Percentiles rank a stretch among this genome's conserved stretches.
Conservation (phyloP, 2,888 invertebrate species). For the Ischnus inquisitorius region DNA sequence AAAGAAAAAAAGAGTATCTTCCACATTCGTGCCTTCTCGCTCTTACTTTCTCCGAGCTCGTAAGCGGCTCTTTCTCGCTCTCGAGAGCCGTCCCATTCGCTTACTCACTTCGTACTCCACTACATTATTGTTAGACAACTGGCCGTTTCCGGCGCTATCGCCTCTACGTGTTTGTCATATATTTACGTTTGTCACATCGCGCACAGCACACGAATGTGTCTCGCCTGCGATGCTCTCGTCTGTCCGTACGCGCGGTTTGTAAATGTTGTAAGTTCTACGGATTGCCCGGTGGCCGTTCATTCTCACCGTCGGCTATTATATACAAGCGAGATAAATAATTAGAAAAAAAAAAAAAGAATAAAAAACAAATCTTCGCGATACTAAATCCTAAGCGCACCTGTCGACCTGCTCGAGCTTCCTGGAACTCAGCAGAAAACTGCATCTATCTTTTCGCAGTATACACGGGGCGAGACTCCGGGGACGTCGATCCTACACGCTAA, state of each 20-base stretch:
- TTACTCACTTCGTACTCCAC: conserved; percentile 80
- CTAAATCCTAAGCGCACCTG: conserved; percentile 55
- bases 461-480: conserved; percentile 4
- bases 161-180: conserved; percentile 83
- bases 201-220: conserved; percentile 60
- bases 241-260: neutral
- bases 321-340: neutral
- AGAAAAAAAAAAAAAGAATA: neutral
- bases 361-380: neutral
- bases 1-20: conserved; percentile 26
- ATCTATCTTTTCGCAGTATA: conserved; percentile 25
- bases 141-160: conserved; percentile 83
- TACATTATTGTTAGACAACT: conserved; percentile 84
- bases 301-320: conserved; percentile 17
- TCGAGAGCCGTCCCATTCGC: conserved; percentile 76
- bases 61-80: conserved; percentile 36
- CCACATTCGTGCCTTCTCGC: conserved; percentile 34
- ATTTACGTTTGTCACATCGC: conserved; percentile 75
- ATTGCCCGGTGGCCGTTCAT: neutral
- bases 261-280: conserved; percentile 7
- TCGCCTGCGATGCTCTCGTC: conserved; percentile 16
- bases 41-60: conserved; percentile 41
- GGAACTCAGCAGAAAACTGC: conserved; percentile 45
- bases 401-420: conserved; percentile 52
- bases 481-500: conserved; percentile 71